Percentiles rank a stretch among this genome's conserved stretches.
phyloP scores from a whole-genome alignment of 2,113 vertebrate species.

The Cairina moschata region DNA sequence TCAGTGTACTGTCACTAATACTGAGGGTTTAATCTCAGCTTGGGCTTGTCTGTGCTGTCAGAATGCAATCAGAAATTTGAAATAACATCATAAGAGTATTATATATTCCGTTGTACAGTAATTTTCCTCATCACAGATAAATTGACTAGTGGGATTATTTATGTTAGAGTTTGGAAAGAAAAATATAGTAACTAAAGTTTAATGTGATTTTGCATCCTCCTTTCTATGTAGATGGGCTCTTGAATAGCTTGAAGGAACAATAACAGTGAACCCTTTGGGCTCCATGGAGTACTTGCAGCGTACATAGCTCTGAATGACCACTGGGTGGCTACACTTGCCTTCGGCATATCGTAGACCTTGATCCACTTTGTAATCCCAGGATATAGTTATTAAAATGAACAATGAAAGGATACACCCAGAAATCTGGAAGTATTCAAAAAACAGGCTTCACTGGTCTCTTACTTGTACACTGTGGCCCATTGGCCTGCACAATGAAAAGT shows the following conservation, averaged over 20 bases:
- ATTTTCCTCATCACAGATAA: not conserved
- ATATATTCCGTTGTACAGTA: not conserved
- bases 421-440: slow-evolving; percentile 56
- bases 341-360: not conserved
- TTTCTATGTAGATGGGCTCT: not conserved
- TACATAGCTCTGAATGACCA: slow-evolving; percentile 3
- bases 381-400: not conserved
- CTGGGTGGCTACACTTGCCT: slow-evolving; percentile 70
- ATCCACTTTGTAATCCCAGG: not conserved
- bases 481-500: not conserved
- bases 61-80: not conserved
- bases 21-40: not conserved
- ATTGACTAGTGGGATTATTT: not conserved
- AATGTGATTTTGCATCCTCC: not conserved
- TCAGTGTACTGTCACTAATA: not conserved
- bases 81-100: not conserved
- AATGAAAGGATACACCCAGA: slow-evolving; percentile 35
- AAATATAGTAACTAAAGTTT: not conserved
- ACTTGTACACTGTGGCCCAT: not conserved
- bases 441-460: not conserved
- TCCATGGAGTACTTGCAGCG: not conserved
- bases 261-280: not conserved
- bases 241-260: not conserved
- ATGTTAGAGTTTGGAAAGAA: not conserved
- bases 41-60: not conserved